Conservation (phyloP, 2,888 invertebrate genomes). For the Scotopteryx bipunctaria region DNA sequence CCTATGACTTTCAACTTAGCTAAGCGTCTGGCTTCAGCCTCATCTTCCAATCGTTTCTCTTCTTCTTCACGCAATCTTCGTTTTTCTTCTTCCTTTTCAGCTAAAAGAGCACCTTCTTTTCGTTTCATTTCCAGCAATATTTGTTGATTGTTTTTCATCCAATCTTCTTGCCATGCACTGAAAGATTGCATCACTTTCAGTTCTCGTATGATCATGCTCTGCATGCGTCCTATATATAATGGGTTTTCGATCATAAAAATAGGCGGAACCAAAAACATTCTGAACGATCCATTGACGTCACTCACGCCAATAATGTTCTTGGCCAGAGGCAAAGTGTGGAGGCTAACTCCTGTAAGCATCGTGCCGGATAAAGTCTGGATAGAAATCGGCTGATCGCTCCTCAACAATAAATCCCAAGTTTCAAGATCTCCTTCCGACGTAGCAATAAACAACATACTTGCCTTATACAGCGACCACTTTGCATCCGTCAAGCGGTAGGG, state of each 20-base stretch:
- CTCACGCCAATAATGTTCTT: constrained; percentile 86
- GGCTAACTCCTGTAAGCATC: constrained; percentile 85
- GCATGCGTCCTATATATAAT: constrained; percentile 66
- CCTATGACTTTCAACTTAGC: constrained; percentile 67
- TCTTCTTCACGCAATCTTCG: constrained; percentile 63
- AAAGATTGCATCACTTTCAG: constrained; percentile 77
- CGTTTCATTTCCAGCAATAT: constrained; percentile 65
- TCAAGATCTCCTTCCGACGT: constrained; percentile 90
- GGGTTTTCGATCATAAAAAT: constrained; percentile 76
- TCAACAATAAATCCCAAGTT: constrained; percentile 90
- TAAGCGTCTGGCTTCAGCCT: constrained; percentile 74
- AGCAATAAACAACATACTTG: constrained; percentile 87
- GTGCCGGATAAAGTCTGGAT: constrained; percentile 86
- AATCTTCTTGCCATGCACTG: constrained; percentile 84
- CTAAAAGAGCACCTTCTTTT: constrained; percentile 68
- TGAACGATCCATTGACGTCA: constrained; percentile 87
- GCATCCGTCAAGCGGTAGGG: constrained; percentile 84
- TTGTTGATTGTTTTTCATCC: constrained; percentile 73
- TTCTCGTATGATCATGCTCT: constrained; percentile 79
- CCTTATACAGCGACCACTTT: constrained; percentile 89
- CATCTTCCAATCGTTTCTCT: constrained; percentile 75
- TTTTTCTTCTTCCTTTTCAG: constrained; percentile 73
- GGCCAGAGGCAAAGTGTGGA: constrained; percentile 81
- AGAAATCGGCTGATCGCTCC: constrained; percentile 87
- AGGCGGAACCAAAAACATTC: constrained; percentile 84